Evolutionary conservation across 2,113 vertebrate genomes (phyloP).

Genomic region (Murina feae): DNA sequence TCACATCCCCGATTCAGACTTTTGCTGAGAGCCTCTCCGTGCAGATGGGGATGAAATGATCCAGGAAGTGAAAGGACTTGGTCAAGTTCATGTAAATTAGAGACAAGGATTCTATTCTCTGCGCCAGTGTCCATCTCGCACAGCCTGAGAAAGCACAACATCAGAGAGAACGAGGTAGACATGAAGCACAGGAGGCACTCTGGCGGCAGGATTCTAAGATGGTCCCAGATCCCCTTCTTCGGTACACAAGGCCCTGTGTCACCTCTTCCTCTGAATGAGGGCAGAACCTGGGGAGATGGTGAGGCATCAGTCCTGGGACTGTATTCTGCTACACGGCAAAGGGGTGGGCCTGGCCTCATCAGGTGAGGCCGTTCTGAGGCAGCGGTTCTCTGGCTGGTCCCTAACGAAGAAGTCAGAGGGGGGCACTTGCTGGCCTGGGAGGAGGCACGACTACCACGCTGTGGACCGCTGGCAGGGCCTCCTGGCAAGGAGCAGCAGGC

Average conservation of each 20-base stretch:
- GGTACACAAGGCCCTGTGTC: background rate
- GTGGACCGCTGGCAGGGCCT: rapidly evolving
- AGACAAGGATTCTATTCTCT: background rate
- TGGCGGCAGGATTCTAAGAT: background rate
- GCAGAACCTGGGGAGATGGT: background rate
- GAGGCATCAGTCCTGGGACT: background rate
- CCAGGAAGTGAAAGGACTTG: background rate
- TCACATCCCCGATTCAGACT: no score
- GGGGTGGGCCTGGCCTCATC: background rate
- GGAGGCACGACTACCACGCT: background rate
- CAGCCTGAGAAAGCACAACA: background rate
- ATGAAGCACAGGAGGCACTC: background rate
- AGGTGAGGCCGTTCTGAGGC: background rate
- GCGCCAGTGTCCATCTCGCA: background rate
- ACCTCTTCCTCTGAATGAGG: background rate
- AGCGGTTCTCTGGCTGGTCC: background rate
- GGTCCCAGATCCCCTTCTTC: background rate
- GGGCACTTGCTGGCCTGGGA: background rate
- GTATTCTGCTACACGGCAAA: background rate
- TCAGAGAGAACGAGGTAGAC: background rate
- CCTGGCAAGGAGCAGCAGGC: rapidly evolving
- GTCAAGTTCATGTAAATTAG: background rate
- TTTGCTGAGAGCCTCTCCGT: background rate
- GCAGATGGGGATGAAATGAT: background rate
- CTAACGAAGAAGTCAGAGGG: background rate